phyloP scores from a whole-genome alignment of 1,140 invertebrate genomes.

The Papilio dardanus region DNA sequence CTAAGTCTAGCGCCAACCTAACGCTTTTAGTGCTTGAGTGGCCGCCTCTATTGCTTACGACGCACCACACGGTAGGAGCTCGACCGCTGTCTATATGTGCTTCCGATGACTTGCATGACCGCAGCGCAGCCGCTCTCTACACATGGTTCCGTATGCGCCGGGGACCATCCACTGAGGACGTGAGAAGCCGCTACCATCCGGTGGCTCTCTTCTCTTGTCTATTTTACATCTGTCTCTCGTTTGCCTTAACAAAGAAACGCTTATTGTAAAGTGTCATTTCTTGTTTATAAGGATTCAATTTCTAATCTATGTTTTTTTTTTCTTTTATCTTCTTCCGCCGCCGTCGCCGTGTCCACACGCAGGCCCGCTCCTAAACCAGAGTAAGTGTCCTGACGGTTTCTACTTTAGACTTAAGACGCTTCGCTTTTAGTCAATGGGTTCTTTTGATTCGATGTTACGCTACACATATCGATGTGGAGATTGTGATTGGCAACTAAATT shows the following conservation, averaged over 20 bases:
- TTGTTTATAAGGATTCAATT: constrained; percentile 57
- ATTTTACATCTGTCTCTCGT: constrained; percentile 44
- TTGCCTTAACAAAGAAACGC: constrained; percentile 52
- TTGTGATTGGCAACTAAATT: constrained; percentile 64
- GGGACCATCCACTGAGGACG: not conserved
- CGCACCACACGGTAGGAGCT: constrained; percentile 54
- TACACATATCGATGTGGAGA: constrained; percentile 56
- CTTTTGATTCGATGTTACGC: constrained; percentile 42
- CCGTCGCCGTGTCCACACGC: constrained; percentile 63
- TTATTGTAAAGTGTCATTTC: constrained; percentile 47
- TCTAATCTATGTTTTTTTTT: constrained; percentile 76
- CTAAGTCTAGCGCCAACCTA: constrained; percentile 70
- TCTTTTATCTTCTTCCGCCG: constrained; percentile 77
- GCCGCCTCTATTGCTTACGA: constrained; percentile 72
- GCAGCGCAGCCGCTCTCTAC: constrained; percentile 16
- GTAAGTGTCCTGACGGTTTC: constrained; percentile 67
- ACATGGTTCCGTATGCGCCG: not conserved
- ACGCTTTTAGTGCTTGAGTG: constrained; percentile 69
- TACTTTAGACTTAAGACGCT: constrained; percentile 53
- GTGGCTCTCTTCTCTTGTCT: not conserved
- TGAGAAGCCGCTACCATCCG: not conserved
- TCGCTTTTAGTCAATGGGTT: constrained; percentile 69
- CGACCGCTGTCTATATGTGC: constrained; percentile 46
- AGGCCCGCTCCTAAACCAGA: constrained; percentile 82
- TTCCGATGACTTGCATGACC: constrained; percentile 36